Evolutionary conservation across 2,888 invertebrate genomes (phyloP).

Genomic region (Microctonus hyperodae): DNA sequence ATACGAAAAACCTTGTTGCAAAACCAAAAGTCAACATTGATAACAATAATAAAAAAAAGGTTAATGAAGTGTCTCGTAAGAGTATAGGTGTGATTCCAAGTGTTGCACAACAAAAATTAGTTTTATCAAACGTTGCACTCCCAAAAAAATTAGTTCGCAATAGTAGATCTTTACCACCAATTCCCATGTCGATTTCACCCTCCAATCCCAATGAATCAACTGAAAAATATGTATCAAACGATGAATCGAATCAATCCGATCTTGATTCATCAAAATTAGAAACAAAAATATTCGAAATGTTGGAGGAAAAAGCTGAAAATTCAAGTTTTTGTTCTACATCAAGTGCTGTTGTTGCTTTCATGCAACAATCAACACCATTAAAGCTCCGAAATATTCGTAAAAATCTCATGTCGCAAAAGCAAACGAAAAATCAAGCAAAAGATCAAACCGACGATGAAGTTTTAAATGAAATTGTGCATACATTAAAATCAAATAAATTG

Average conservation of each 20-base stretch:
- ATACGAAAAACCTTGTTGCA: conserved; percentile 7
- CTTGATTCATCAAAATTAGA: conserved; percentile 52
- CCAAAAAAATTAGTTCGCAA: conserved; percentile 44
- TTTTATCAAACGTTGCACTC: conserved; percentile 46
- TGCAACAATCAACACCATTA: conserved; percentile 62
- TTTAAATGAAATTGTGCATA: conserved; percentile 40
- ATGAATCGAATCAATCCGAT: conserved; percentile 37
- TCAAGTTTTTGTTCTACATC: conserved; percentile 77
- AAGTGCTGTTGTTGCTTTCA: conserved; percentile 69
- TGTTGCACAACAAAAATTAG: conserved; percentile 43
- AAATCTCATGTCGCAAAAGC: conserved; percentile 44
- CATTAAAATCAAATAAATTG: conserved; percentile 37
- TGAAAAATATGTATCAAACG: neutral
- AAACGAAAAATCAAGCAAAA: conserved; percentile 49
- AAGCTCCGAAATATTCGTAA: conserved; percentile 39
- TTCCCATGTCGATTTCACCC: neutral
- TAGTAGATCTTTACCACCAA: conserved; percentile 43
- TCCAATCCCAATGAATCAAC: neutral
- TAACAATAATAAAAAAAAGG: conserved; percentile 38
- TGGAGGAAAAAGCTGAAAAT: conserved; percentile 77
- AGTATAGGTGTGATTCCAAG: conserved; percentile 21
- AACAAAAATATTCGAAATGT: conserved; percentile 73
- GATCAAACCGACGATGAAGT: conserved; percentile 29
- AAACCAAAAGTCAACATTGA: conserved; percentile 32
- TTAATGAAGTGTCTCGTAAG: conserved; percentile 33